phyloP scores from a whole-genome alignment of 2,888 invertebrate genomes.

The Hirudinaria manillensis region DNA sequence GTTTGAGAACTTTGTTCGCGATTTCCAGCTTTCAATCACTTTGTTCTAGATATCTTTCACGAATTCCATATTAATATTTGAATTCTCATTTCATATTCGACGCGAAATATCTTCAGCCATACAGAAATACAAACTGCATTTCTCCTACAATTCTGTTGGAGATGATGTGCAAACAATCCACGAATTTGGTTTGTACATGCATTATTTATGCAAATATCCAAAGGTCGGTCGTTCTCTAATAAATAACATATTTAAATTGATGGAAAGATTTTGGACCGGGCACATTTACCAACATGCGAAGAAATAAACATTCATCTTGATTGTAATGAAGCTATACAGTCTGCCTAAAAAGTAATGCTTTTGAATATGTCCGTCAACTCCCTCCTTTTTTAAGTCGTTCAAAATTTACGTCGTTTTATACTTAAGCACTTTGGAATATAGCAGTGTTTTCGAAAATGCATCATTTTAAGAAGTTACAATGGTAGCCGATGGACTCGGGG shows the following conservation, averaged over 20 bases:
- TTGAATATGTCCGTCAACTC: neutral
- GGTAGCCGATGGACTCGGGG: neutral
- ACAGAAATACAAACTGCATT: too few relatives aligned
- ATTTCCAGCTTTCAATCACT: neutral
- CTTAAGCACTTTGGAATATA: too few relatives aligned
- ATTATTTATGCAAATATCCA: neutral
- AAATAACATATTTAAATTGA: neutral
- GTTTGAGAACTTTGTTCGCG: neutral
- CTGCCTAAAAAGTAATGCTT: neutral
- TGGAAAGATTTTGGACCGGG: neutral
- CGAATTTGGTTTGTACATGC: neutral
- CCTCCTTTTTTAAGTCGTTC: too few relatives aligned
- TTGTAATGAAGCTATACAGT: neutral
- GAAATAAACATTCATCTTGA: neutral
- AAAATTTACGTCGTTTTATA: too few relatives aligned
- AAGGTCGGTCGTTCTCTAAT: neutral
- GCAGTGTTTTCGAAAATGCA: neutral
- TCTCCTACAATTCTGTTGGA: neutral
- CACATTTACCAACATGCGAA: constrained; percentile 1
- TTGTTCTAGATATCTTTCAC: neutral
- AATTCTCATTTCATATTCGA: neutral
- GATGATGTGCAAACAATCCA: constrained; percentile 1
- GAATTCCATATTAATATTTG: neutral
- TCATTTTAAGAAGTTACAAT: neutral
- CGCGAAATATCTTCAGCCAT: neutral